Conservation (phyloP, 1,140 invertebrate genomes). For the Drosophila littoralis region DNA sequence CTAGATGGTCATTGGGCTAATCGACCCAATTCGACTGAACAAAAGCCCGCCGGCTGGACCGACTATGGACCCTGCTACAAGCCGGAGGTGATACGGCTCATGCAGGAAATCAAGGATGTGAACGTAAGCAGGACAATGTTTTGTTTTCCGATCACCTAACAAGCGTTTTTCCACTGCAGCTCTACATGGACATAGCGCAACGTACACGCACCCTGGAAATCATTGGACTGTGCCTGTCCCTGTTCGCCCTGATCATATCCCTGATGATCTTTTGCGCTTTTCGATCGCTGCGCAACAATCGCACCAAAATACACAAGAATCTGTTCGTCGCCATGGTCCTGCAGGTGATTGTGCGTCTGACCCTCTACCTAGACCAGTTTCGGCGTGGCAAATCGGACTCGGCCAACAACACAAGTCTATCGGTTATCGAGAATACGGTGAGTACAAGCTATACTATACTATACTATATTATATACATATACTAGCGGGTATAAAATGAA, state of each 20-base stretch:
- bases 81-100: constrained; percentile 88
- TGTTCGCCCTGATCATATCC: constrained; percentile 90
- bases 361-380: constrained; percentile 93
- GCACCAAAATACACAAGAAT: constrained; percentile 95
- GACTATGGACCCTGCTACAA: constrained; percentile 94
- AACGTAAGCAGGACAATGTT: constrained; percentile 65
- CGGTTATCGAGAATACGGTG: constrained; percentile 92
- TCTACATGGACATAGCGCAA: constrained; percentile 87
- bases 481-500: no score
- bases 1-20: constrained; percentile 90
- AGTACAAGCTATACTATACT: no score
- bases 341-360: constrained; percentile 93
- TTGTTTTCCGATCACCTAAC: no score
- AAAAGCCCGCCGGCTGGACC: constrained; percentile 89
- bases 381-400: constrained; percentile 76
- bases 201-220: constrained; percentile 92
- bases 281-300: constrained; percentile 92
- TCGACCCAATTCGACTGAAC: constrained; percentile 72
- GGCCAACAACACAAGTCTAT: constrained; percentile 65
- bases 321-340: constrained; percentile 94
- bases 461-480: no score
- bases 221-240: constrained; percentile 91
- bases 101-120: constrained; percentile 86
- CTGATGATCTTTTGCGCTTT: constrained; percentile 92
- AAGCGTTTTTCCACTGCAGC: constrained; percentile 9